These are phyloP conservation scores for Pseudomugil tenellus DNA, from an alignment of 2,797 vertebrate species.

Conservation along the genomic window DNA sequence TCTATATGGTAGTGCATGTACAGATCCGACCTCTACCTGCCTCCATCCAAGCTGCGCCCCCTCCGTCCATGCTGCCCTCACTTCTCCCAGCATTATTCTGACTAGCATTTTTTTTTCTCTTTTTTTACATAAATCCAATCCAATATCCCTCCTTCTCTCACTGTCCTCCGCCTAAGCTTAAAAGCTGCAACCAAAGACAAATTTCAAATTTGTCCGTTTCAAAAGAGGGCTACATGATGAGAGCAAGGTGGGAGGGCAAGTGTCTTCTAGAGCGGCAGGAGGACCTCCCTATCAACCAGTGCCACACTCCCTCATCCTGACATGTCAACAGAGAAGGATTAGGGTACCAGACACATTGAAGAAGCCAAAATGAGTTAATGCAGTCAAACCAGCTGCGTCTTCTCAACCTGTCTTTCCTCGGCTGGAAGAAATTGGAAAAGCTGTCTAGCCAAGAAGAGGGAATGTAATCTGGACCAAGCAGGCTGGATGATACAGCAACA, in stretches of 20 bases:
- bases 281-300: constrained; percentile 73
- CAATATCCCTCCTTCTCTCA: constrained; percentile 47
- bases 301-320: constrained; percentile 64
- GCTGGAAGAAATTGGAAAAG: constrained; percentile 76
- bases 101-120: constrained; percentile 14
- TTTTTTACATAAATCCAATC: constrained; percentile 25
- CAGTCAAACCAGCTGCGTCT: constrained; percentile 71
- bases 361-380: constrained; percentile 72
- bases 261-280: constrained; percentile 68
- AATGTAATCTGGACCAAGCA: constrained; percentile 80
- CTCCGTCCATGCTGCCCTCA: constrained; percentile 42
- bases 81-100: constrained; percentile 23
- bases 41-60: constrained; percentile 26
- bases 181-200: constrained; percentile 56
- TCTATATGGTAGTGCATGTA: constrained; percentile 48
- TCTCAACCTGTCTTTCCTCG: constrained; percentile 71
- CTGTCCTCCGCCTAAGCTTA: constrained; percentile 31
- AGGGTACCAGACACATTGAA: constrained; percentile 59
- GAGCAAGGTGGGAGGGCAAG: constrained; percentile 69
- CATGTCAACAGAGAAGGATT: constrained; percentile 77
- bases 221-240: constrained; percentile 57
- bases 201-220: constrained; percentile 60
- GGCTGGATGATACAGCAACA: constrained; percentile 69
- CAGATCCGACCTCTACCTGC: constrained; percentile 56
- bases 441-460: constrained; percentile 64